phyloP scores from a whole-genome alignment of 2,888 invertebrate genomes.

The Ophonus ardosiacus region DNA sequence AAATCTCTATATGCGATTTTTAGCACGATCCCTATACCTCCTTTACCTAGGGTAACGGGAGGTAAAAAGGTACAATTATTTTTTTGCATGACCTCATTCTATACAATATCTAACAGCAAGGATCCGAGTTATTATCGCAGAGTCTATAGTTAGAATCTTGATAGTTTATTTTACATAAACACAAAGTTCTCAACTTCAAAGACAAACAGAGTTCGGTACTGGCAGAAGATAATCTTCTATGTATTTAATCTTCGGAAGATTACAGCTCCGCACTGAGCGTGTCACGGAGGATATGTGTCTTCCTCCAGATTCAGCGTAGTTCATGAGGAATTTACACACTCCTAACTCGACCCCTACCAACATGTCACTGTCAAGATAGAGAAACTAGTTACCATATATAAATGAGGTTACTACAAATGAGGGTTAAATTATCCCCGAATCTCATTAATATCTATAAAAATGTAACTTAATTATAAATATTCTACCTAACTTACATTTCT shows the following conservation, averaged over 20 bases:
- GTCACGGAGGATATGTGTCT: constrained; percentile 31
- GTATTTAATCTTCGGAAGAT: constrained; percentile 53
- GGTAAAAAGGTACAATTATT: no score
- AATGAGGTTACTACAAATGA: no score
- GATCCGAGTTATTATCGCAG: not conserved
- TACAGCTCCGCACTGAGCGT: constrained; percentile 32
- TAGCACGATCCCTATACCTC: no score
- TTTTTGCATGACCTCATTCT: no score
- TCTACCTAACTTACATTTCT: no score
- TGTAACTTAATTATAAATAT: no score
- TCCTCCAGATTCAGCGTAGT: not conserved
- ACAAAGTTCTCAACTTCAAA: constrained; percentile 48
- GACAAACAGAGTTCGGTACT: constrained; percentile 38
- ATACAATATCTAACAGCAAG: not conserved
- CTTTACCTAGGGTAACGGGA: no score
- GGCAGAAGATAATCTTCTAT: constrained; percentile 34
- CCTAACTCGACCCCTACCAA: not conserved
- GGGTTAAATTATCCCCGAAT: no score
- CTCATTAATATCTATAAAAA: no score
- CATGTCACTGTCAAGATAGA: not conserved
- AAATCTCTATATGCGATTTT: no score
- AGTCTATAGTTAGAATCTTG: constrained; percentile 31
- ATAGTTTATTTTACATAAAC: constrained; percentile 50
- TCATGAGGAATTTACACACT: constrained; percentile 5
- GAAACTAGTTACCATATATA: not conserved